Evolutionary conservation across 2,113 vertebrate species (phyloP).

Genomic region (Gambusia affinis): DNA sequence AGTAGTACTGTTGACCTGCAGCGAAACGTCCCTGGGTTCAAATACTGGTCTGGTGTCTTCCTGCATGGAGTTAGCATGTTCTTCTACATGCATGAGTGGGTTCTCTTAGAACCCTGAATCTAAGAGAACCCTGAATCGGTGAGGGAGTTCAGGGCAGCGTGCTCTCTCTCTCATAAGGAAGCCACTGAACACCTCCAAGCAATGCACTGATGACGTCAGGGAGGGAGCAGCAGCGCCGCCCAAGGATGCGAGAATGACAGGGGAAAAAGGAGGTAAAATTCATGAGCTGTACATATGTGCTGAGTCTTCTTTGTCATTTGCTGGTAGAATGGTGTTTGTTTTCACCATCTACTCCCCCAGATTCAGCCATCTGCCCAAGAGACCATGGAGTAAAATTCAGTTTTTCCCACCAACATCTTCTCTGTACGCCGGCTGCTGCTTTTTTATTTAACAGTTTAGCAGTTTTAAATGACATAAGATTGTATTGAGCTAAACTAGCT

Average conservation of each 20-base stretch:
- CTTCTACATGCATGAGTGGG: too few species aligned
- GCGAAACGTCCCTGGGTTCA: too few species aligned
- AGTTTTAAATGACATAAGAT: slow-evolving; percentile 50
- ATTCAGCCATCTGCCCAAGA: slow-evolving; percentile 5
- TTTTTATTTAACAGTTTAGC: slow-evolving; percentile 54
- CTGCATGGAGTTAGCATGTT: too few species aligned
- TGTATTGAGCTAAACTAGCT: slow-evolving; percentile 48
- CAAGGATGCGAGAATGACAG: slow-evolving; percentile 9
- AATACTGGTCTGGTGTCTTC: too few species aligned
- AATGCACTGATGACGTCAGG: not conserved
- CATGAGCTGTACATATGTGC: slow-evolving; percentile 32
- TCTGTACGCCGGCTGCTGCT: slow-evolving; percentile 34
- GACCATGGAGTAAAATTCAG: not conserved
- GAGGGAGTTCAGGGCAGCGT: slow-evolving; percentile 50
- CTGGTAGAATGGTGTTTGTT: slow-evolving; percentile 11
- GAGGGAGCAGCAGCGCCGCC: slow-evolving; percentile 2
- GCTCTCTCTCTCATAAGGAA: slow-evolving; percentile 4
- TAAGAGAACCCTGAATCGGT: too few species aligned
- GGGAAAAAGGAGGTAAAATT: slow-evolving; percentile 45
- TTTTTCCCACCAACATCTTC: slow-evolving; percentile 20
- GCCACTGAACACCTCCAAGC: not conserved
- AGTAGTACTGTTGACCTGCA: too few species aligned
- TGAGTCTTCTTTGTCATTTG: slow-evolving; percentile 27
- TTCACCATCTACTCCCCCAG: slow-evolving; percentile 1
- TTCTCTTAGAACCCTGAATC: too few species aligned